A percentile compares a stretch with the other conserved stretches of the same genome.
Evolutionary conservation across 2,888 invertebrate species (phyloP).

Genomic region (Hartigia nigra): DNA sequence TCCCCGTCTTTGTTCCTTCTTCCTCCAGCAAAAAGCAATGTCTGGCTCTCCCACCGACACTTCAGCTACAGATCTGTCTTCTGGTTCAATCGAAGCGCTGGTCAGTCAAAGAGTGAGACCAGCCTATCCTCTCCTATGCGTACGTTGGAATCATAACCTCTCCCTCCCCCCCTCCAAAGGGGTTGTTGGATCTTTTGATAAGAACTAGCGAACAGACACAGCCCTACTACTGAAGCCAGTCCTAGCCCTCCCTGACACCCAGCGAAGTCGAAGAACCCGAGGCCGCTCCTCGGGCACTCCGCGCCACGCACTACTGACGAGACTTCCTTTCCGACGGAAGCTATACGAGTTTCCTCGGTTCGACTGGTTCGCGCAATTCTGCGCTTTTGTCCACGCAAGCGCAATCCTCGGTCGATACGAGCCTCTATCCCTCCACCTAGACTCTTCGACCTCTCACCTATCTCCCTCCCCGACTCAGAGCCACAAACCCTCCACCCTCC

Average conservation of each 20-base stretch:
- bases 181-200: not conserved
- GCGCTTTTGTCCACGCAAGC: slow-evolving; percentile 59
- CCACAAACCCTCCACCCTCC: not conserved
- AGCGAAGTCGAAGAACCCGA: slow-evolving; percentile 7
- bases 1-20: not conserved
- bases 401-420: slow-evolving; percentile 59
- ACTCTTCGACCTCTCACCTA: slow-evolving; percentile 22
- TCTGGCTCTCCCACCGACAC: not conserved
- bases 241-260: not conserved
- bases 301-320: slow-evolving; percentile 7
- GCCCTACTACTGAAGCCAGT: not conserved
- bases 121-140: slow-evolving; percentile 34
- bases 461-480: slow-evolving; percentile 5
- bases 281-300: slow-evolving; percentile 2
- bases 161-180: not conserved
- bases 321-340: slow-evolving; percentile 10
- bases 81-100: not conserved
- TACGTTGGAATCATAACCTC: slow-evolving; percentile 59
- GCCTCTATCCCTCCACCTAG: slow-evolving; percentile 10
- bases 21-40: not conserved
- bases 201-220: not conserved
- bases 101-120: not conserved
- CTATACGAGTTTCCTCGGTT: slow-evolving; percentile 13
- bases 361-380: slow-evolving; percentile 43
- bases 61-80: slow-evolving; percentile 1